A percentile compares a stretch with the other conserved stretches of the same genome.
These are phyloP conservation scores for Microtus richardsoni DNA, from an alignment of 2,113 vertebrate genomes.

Conservation along the genomic window DNA sequence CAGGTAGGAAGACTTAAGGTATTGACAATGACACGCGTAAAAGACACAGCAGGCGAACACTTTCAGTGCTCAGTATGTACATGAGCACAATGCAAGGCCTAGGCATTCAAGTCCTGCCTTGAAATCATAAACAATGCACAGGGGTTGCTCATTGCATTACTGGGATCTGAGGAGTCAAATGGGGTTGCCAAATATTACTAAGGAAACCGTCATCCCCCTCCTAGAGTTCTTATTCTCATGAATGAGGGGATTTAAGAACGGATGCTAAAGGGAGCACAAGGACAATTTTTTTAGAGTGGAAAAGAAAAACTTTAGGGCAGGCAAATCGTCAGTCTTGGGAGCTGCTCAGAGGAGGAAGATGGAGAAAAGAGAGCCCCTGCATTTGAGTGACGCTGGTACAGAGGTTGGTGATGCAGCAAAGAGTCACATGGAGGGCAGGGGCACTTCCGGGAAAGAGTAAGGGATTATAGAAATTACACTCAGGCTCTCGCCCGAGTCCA, in stretches of 20 bases:
- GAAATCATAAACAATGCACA: not conserved
- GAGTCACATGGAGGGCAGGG: not conserved
- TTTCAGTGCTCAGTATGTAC: not conserved
- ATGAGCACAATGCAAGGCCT: not conserved
- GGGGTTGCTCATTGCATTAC: not conserved
- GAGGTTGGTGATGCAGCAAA: not conserved
- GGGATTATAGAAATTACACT: not conserved
- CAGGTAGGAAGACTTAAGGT: not conserved
- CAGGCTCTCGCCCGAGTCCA: not conserved
- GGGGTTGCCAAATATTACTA: not conserved
- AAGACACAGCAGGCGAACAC: not conserved
- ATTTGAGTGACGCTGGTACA: not conserved
- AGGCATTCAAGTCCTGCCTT: not conserved
- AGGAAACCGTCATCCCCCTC: not conserved
- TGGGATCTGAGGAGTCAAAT: not conserved
- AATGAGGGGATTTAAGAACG: not conserved
- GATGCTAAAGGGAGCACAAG: not conserved
- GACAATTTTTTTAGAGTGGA: not conserved
- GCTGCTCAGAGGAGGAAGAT: not conserved
- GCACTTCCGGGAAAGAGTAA: not conserved
- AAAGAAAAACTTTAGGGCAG: not conserved
- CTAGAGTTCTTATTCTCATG: not conserved
- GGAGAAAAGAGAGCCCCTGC: not conserved
- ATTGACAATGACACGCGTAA: not conserved
- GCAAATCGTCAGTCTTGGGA: not conserved